Conservation (phyloP, 2,888 invertebrate species). For the Dromius quadrimaculatus region DNA sequence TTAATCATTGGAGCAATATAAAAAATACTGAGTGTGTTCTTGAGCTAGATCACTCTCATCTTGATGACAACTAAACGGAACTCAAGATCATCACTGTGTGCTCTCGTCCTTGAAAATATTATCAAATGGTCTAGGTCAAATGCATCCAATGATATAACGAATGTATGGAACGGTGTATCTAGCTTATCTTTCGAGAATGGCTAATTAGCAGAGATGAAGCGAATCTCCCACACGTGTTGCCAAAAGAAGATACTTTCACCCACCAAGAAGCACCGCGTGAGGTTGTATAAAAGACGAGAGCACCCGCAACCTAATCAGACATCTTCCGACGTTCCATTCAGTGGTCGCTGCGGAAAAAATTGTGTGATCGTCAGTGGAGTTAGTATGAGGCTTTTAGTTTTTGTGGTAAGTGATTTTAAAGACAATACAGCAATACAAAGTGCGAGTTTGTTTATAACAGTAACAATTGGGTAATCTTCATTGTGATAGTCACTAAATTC, state of each 20-base stretch:
- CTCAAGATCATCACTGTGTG: not conserved
- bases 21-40: too few relatives aligned
- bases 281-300: slow-evolving; percentile 38
- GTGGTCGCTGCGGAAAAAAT: slow-evolving; percentile 10
- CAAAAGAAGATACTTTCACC: slow-evolving; percentile 43
- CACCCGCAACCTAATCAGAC: not conserved
- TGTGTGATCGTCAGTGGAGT: slow-evolving; percentile 14
- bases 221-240: slow-evolving; percentile 46
- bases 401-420: slow-evolving; percentile 42
- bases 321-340: slow-evolving; percentile 16
- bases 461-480: too few relatives aligned
- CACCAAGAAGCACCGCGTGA: slow-evolving; percentile 21
- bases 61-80: not conserved
- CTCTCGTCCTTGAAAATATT: slow-evolving; percentile 29
- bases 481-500: too few relatives aligned
- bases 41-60: not conserved
- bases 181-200: slow-evolving; percentile 19
- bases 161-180: slow-evolving; percentile 6
- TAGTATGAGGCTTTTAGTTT: slow-evolving; percentile 33
- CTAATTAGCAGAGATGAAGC: slow-evolving; percentile 34
- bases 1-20: too few relatives aligned
- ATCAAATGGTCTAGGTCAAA: slow-evolving; percentile 39
- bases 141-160: slow-evolving; percentile 29
- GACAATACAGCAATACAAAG: not conserved
- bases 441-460: not conserved